Evolutionary conservation across 2,888 invertebrate species (phyloP).

Genomic region (Xanthia togata): DNA sequence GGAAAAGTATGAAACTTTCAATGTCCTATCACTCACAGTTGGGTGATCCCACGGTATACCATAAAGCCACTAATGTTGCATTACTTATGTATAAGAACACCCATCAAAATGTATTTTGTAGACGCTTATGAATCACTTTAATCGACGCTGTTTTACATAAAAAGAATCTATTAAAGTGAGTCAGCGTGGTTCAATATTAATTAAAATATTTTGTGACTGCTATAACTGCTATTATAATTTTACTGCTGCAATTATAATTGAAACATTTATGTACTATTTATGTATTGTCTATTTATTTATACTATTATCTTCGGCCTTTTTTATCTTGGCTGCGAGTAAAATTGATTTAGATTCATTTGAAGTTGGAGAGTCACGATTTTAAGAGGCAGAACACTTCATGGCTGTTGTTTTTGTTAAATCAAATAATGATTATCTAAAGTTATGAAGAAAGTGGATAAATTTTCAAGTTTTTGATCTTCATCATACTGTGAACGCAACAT

Average conservation of each 20-base stretch:
- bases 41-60: slow-evolving; percentile 41
- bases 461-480: too few relatives aligned
- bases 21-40: slow-evolving; percentile 29
- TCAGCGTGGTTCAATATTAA: not conserved
- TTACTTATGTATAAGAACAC: slow-evolving; percentile 48
- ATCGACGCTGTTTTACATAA: not conserved
- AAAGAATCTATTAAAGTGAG: not conserved
- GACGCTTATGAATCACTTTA: not conserved
- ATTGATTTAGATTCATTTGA: too few relatives aligned
- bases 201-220: not conserved
- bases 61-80: not conserved
- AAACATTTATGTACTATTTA: too few relatives aligned
- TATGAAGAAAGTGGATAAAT: too few relatives aligned
- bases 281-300: too few relatives aligned
- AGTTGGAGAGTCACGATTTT: not conserved
- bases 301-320: not conserved
- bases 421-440: not conserved
- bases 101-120: slow-evolving; percentile 2
- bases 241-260: too few relatives aligned
- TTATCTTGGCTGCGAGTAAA: not conserved
- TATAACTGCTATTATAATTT: too few relatives aligned
- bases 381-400: not conserved
- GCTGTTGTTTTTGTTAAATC: not conserved
- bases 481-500: too few relatives aligned
- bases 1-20: slow-evolving; percentile 27